Conservation (phyloP, 2,797 vertebrate species). For the Helicolenus hilgendorfi region DNA sequence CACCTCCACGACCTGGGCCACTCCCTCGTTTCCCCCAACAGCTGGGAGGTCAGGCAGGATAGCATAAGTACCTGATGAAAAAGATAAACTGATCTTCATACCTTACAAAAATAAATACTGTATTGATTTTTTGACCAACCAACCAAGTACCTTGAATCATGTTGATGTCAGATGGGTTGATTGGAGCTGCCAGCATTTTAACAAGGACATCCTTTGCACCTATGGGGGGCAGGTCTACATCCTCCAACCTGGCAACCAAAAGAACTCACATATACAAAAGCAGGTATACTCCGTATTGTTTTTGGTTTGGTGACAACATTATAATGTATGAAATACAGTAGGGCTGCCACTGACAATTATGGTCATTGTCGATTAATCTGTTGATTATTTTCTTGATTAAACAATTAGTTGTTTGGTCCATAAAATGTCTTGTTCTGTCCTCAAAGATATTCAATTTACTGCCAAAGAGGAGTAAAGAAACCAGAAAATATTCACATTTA, state of each 20-base stretch:
- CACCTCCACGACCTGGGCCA: conserved; percentile 93
- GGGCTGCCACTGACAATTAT: too few relatives aligned
- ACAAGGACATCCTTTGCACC: conserved; percentile 89
- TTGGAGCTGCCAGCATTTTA: conserved; percentile 95
- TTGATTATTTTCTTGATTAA: too few relatives aligned
- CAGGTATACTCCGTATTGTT: background rate
- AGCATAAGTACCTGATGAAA: conserved; percentile 92
- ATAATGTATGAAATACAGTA: background rate
- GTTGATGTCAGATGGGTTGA: conserved; percentile 98
- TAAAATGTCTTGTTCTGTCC: too few relatives aligned
- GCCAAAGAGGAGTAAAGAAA: too few relatives aligned
- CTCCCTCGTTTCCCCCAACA: conserved; percentile 96
- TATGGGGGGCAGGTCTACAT: conserved; percentile 83
- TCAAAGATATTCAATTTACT: too few relatives aligned
- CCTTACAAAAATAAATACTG: background rate
- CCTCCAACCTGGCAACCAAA: conserved; percentile 89
- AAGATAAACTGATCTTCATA: background rate
- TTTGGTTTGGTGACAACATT: background rate
- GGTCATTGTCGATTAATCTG: too few relatives aligned
- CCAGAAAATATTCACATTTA: too few relatives aligned
- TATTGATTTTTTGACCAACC: background rate
- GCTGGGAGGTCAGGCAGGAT: conserved; percentile 93
- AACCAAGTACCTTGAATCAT: conserved; percentile 95
- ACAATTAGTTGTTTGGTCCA: too few relatives aligned
- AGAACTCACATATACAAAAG: background rate